Evolutionary conservation across 1,140 invertebrate genomes (phyloP).

Genomic region (Aphelenchoides avenae): DNA sequence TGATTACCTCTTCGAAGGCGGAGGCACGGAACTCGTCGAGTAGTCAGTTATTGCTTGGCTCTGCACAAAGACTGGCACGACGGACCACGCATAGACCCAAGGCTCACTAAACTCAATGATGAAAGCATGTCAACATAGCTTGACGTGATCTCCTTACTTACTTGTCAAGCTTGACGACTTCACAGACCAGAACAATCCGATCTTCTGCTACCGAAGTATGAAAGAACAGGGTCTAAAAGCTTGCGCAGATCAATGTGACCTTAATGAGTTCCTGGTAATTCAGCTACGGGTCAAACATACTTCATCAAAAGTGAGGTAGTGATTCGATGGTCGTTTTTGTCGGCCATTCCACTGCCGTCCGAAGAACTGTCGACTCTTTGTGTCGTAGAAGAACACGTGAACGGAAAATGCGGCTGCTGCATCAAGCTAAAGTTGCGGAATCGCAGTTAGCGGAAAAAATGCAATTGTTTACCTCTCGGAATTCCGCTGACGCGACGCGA

Average conservation of each 20-base stretch:
- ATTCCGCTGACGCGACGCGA: constrained; percentile 8
- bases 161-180: constrained; percentile 17
- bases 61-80: constrained; percentile 13
- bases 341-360: constrained; percentile 23
- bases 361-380: constrained; percentile 18
- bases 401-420: background rate
- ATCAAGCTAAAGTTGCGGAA: constrained; percentile 9
- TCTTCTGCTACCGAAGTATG: constrained; percentile 20
- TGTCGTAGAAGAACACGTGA: constrained; percentile 26
- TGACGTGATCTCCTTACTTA: background rate
- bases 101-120: constrained; percentile 10
- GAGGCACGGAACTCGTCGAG: no score
- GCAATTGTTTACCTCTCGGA: constrained; percentile 25
- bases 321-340: background rate
- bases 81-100: constrained; percentile 21
- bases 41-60: constrained; percentile 30
- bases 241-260: background rate
- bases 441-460: constrained; percentile 13
- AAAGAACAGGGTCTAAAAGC: constrained; percentile 25
- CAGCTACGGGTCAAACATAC: constrained; percentile 3
- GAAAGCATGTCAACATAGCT: background rate
- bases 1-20: no score
- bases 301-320: background rate
- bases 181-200: constrained; percentile 25
- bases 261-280: constrained; percentile 5